These are phyloP conservation scores for Drosophila kohkoa DNA, from an alignment of 1,140 invertebrate genomes.

Conservation along the genomic window DNA sequence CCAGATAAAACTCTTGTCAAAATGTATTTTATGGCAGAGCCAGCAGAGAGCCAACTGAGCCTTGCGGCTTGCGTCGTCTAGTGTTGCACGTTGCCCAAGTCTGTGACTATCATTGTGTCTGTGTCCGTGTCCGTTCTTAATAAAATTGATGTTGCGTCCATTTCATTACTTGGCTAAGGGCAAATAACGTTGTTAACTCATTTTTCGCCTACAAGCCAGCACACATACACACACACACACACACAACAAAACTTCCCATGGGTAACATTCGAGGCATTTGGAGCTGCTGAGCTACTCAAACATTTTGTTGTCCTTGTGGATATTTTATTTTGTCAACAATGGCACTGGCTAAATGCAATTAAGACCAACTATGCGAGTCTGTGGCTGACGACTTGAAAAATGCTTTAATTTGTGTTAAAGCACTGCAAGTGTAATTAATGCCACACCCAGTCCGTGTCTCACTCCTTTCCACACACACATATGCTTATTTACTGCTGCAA, in stretches of 20 bases:
- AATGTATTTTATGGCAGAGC: conserved; percentile 67
- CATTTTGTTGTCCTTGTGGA: conserved; percentile 13
- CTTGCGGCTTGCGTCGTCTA: conserved; percentile 25
- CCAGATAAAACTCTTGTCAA: conserved; percentile 80
- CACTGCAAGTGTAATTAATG: conserved; percentile 67
- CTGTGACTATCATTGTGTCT: conserved; percentile 1
- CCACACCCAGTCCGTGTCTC: conserved; percentile 1
- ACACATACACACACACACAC: background rate
- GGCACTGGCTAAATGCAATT: conserved; percentile 62
- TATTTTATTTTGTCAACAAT: conserved; percentile 67
- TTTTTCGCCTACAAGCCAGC: conserved; percentile 57
- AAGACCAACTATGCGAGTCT: conserved; percentile 46
- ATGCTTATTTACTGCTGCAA: conserved; percentile 63
- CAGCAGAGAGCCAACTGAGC: background rate
- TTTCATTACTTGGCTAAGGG: conserved; percentile 49
- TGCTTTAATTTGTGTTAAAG: conserved; percentile 77
- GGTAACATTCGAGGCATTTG: conserved; percentile 54
- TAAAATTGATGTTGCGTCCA: conserved; percentile 59
- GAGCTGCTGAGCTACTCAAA: conserved; percentile 12
- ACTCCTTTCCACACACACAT: conserved; percentile 23
- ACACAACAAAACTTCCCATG: conserved; percentile 46
- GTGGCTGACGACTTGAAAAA: conserved; percentile 41
- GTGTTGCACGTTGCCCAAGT: conserved; percentile 12
- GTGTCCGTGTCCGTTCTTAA: conserved; percentile 30
- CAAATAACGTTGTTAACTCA: conserved; percentile 78